A percentile compares a stretch with the other conserved stretches of the same genome.
phyloP scores from a whole-genome alignment of 2,888 invertebrate species.

The Scelioninae gen. 1 region DNA sequence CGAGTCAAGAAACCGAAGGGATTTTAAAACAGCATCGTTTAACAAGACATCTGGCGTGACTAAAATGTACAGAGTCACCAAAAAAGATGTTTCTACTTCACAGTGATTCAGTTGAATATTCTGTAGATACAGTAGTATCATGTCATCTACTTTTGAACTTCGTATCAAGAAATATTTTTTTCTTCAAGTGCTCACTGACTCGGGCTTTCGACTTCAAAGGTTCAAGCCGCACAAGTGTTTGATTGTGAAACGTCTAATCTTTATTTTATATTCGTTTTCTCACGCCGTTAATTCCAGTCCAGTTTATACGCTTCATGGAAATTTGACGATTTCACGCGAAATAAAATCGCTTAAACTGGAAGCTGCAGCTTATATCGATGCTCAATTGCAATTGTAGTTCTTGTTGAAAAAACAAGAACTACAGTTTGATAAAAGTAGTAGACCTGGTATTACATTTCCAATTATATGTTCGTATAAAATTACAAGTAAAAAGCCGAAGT shows the following conservation, averaged over 20 bases:
- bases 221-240: constrained; percentile 35
- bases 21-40: not conserved
- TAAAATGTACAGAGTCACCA: not conserved
- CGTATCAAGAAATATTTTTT: constrained; percentile 1
- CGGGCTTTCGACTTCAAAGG: constrained; percentile 26
- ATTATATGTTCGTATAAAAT: too few relatives aligned
- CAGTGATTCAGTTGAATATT: not conserved
- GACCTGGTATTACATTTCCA: too few relatives aligned
- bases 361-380: not conserved
- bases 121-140: constrained; percentile 1
- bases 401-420: not conserved
- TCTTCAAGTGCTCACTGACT: constrained; percentile 13
- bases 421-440: too few relatives aligned
- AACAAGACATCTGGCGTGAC: constrained; percentile 16
- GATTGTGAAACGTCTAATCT: constrained; percentile 47
- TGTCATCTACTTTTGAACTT: constrained; percentile 16
- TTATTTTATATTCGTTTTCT: constrained; percentile 48
- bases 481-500: too few relatives aligned
- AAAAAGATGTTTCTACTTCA: not conserved
- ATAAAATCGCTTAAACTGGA: constrained; percentile 23
- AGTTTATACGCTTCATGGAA: constrained; percentile 46
- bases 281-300: constrained; percentile 41
- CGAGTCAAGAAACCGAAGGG: not conserved
- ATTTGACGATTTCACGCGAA: constrained; percentile 50
- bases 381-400: not conserved